Conservation (phyloP, 1,140 invertebrate species). For the Drosophila prosaltans region DNA sequence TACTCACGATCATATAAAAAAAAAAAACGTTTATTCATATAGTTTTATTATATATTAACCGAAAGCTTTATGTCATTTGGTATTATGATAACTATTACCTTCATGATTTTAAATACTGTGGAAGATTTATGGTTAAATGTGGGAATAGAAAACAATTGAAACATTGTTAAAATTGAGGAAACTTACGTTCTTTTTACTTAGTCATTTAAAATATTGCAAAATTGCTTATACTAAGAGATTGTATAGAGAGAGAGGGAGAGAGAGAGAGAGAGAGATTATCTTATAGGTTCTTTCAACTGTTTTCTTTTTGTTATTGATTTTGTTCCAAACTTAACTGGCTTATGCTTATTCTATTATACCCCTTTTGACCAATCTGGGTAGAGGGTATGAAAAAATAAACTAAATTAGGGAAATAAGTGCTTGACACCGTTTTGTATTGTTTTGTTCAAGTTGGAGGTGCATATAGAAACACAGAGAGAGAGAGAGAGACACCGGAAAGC, state of each 20-base stretch:
- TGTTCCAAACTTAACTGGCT: too few relatives aligned
- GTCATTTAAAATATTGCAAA: too few relatives aligned
- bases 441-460: background rate
- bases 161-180: too few relatives aligned
- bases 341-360: background rate
- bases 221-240: too few relatives aligned
- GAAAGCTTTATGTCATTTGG: background rate
- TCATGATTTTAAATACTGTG: background rate
- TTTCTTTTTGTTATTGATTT: too few relatives aligned
- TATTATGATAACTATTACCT: background rate
- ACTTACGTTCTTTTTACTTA: too few relatives aligned
- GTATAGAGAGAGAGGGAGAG: too few relatives aligned
- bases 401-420: constrained; percentile 79
- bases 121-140: background rate
- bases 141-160: constrained; percentile 20
- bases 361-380: background rate
- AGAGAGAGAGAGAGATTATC: too few relatives aligned
- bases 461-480: background rate
- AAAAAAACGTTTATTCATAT: background rate
- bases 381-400: constrained; percentile 50
- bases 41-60: background rate
- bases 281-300: too few relatives aligned
- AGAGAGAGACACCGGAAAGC: constrained; percentile 62
- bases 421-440: constrained; percentile 67
- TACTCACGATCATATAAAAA: background rate